A percentile compares a stretch with the other conserved stretches of the same genome.
Evolutionary conservation across 2,797 vertebrate genomes (phyloP).

Genomic region (Sciaenops ocellatus): DNA sequence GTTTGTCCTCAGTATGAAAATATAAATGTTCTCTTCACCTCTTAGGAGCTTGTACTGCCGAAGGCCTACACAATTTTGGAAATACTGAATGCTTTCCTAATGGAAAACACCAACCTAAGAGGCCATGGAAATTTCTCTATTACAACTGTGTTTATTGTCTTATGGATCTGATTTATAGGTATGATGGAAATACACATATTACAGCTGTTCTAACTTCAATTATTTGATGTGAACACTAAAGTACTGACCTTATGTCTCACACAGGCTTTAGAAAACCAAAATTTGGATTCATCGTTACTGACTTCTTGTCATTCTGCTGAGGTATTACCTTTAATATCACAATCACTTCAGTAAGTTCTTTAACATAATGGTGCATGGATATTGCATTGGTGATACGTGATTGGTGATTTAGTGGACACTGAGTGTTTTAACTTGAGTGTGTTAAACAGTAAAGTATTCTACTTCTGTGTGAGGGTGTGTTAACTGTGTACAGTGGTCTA

Average conservation of each 20-base stretch:
- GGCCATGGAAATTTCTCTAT: neutral
- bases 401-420: too few relatives aligned
- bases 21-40: neutral
- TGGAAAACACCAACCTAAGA: neutral
- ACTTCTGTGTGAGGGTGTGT: neutral
- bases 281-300: neutral
- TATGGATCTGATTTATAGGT: neutral
- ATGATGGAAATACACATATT: neutral
- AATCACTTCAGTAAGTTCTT: neutral
- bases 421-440: neutral
- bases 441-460: neutral
- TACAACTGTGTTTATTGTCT: neutral
- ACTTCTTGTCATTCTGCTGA: neutral
- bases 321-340: neutral
- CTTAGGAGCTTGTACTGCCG: neutral
- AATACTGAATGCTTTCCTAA: neutral
- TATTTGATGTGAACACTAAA: neutral
- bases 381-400: neutral
- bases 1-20: neutral
- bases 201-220: neutral
- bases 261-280: too few relatives aligned
- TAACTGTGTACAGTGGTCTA: neutral
- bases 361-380: neutral
- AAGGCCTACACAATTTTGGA: neutral
- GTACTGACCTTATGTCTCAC: neutral